A percentile compares a stretch with the other conserved stretches of the same genome.
Conservation (phyloP, 2,888 invertebrate genomes). For the Melieria picta region DNA sequence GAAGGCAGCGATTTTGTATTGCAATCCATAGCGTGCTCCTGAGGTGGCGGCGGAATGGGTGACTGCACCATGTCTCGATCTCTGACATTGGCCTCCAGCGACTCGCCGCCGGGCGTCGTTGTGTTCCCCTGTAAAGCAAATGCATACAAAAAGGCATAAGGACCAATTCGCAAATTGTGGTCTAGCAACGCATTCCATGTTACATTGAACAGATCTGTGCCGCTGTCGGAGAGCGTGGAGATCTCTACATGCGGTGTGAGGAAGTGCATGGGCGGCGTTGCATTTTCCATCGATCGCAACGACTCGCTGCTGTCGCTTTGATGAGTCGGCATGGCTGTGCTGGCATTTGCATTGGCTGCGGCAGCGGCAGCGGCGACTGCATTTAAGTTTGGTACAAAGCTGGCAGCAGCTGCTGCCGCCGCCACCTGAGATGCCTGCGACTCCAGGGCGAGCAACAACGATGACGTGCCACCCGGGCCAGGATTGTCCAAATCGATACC, state of each 20-base stretch:
- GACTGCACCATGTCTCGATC: slow-evolving; percentile 53
- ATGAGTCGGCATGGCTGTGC: slow-evolving; percentile 72
- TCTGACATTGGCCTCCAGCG: slow-evolving; percentile 43
- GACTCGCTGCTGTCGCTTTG: slow-evolving; percentile 88
- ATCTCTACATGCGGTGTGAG: slow-evolving; percentile 91
- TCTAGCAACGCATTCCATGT: slow-evolving; percentile 47
- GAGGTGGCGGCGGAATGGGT: slow-evolving; percentile 45
- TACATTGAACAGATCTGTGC: slow-evolving; percentile 72
- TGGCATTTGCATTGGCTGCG: slow-evolving; percentile 51
- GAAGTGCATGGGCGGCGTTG: slow-evolving; percentile 91
- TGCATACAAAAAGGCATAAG: slow-evolving; percentile 63
- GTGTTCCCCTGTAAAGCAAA: slow-evolving; percentile 61
- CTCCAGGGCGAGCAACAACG: slow-evolving; percentile 75
- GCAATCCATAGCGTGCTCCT: slow-evolving; percentile 58
- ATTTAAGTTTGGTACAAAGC: slow-evolving; percentile 61
- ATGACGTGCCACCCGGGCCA: slow-evolving; percentile 82
- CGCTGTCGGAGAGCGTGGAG: slow-evolving; percentile 86
- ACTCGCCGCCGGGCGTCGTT: slow-evolving; percentile 32
- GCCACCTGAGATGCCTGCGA: slow-evolving; percentile 71
- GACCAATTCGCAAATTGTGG: slow-evolving; percentile 47
- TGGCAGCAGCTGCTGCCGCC: slow-evolving; percentile 68
- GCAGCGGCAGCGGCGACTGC: slow-evolving; percentile 56
- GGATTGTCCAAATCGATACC: slow-evolving; percentile 92
- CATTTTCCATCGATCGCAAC: slow-evolving; percentile 84
- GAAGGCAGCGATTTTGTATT: slow-evolving; percentile 59